Base-by-base conservation (phyloP, 2,888 invertebrate genomes). In the Plagodis dolabraria region DNA sequence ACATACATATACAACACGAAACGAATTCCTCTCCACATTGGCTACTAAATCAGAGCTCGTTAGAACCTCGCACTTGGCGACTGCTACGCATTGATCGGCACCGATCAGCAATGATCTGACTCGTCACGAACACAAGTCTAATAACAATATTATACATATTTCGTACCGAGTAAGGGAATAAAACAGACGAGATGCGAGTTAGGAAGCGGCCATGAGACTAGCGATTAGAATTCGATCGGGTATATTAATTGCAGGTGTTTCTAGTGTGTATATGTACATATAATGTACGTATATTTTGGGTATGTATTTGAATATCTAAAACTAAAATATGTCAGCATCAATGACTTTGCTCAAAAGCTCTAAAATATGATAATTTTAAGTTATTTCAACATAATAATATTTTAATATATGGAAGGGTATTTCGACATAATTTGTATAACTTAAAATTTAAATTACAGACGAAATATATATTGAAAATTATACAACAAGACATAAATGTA, bases 111-210 rank as follows among this genome's bases (percentile, higher is more conserved):
- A 43, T 43, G 43, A 12, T 12, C 46, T 33, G 33, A 70, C 69
- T 75, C 85, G 83, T 86, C 90, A 90, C 90, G 89, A 87, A 71
- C 75, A 65, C 51, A 57, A 66, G 75, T 76, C 82, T 88, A 87
- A 89, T 86, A 88, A 87, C 86, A 88, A 91, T 90, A 88, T 89
- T 89, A 91, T 89, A 86, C 89, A 89, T 89, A 90, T 90, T 87
- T 89, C 80, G 80, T 79, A 70, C 75, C 88, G 80, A 82, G 85
- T 89, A 89, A 84, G 89, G 91, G 86, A 86, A 89, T 88, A 89
- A 83, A 81, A 79, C 76, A 73, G 75, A 70, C 69, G 72, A 72
- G 77, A 80, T 70, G 79, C 63, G 88, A 86, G 85, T 89, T 87
- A 83, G 84, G 82, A 83, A 80, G 72, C 60, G 79, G 89, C 86